These are phyloP conservation scores for Clarias laeviceps DNA, from an alignment of 2,797 vertebrate genomes.

Conservation along the genomic window DNA sequence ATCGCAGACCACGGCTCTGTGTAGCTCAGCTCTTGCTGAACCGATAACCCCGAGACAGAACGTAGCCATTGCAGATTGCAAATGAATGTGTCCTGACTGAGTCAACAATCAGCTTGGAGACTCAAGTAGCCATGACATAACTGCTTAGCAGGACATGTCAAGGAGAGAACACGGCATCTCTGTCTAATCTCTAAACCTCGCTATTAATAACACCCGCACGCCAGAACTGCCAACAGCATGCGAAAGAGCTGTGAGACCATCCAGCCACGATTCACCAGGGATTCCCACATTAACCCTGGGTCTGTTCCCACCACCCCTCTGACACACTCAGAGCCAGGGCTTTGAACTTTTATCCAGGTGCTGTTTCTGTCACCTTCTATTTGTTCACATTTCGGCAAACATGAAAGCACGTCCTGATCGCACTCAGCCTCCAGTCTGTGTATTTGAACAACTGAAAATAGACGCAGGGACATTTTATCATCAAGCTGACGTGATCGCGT, in stretches of 20 bases:
- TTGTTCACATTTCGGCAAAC: constrained; percentile 27
- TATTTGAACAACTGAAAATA: constrained; percentile 6
- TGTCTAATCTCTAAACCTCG: constrained; percentile 78
- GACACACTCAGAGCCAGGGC: constrained; percentile 17
- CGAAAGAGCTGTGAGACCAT: constrained; percentile 46
- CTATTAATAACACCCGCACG: constrained; percentile 70
- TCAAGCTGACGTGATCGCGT: neutral
- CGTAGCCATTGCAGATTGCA: neutral
- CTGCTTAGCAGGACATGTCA: constrained; percentile 48
- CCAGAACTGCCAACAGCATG: constrained; percentile 49
- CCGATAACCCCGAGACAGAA: neutral
- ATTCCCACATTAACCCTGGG: constrained; percentile 37
- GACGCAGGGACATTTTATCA: neutral
- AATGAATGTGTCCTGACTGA: constrained; percentile 17
- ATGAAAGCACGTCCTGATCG: constrained; percentile 16
- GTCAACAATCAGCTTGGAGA: constrained; percentile 59
- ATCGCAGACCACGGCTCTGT: neutral
- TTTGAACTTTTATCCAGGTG: constrained; percentile 22
- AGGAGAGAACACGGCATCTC: constrained; percentile 60
- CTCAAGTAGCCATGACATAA: constrained; percentile 70
- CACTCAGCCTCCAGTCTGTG: constrained; percentile 3
- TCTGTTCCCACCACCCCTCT: neutral
- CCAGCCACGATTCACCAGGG: constrained; percentile 42
- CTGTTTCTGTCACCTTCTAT: constrained; percentile 30
- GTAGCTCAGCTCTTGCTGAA: neutral